Evolutionary conservation across 1,140 invertebrate species (phyloP), one percentile per base, ranked within the genome.

Genomic region (Drosophila kanapiae): DNA sequence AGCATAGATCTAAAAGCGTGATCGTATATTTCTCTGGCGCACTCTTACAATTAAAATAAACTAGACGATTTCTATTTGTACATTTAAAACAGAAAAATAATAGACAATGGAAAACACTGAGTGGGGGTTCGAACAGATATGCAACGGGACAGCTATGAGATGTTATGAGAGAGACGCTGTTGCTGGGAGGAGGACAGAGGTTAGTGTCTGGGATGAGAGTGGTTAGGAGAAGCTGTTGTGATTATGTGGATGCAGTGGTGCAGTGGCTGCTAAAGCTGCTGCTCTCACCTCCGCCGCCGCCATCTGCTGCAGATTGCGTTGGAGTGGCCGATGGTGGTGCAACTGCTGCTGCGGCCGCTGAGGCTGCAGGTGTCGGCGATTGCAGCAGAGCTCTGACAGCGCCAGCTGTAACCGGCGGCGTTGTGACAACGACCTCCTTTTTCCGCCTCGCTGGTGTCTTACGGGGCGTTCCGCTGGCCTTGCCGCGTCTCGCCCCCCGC

Each of bases 391-490:
- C 53, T 56, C 53, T 38, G 35, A 48, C 18, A 42, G 61, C 38
- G 8, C 35, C 11, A 13, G 38, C 43, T 4, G 54, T n/a, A 14
- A 67, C 53, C 14, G 53, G 18, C 3, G 67, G 60, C 31, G 43
- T n/a, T 0, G 53, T n/a, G 18, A 56, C 9, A n/a, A n/a, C 53
- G 0, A 45, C 29, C 5, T 91, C 82, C 78, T 91, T 92, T 83
- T 92, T 91, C 69, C 80, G 85, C 29, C 78, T 70, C 6, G 77
- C 71, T 0, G 91, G 91, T 16, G 91, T 92, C 54, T 92, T 92
- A 10, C 91, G 91, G 11, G 91, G 88, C 23, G 78, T 87, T 27
- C 71, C 31, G 11, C 64, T 69, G 37, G 68, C 65, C 27, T 82
- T 82, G 49, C 67, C 47, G 8, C 78, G 84, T 27, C 80, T 62